These are phyloP conservation scores for Chrysomela aeneicollis DNA, from an alignment of 2,888 invertebrate genomes.

Conservation along the genomic window DNA sequence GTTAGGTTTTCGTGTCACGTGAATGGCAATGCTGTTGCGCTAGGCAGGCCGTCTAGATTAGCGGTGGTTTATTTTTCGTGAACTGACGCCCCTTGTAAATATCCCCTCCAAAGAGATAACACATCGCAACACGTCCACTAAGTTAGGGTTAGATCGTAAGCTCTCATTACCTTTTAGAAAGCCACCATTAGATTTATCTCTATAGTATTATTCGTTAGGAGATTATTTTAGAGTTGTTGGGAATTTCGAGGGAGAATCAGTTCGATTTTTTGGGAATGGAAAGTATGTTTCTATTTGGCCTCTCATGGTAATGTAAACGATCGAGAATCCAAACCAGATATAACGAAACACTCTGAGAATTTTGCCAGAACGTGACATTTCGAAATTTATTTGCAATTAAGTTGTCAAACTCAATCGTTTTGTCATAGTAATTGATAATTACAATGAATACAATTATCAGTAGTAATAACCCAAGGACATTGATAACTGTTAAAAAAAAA, in stretches of 20 bases:
- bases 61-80: slow-evolving; percentile 58
- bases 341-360: too few species aligned
- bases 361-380: too few species aligned
- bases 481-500: too few species aligned
- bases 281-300: too few species aligned
- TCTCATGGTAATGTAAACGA: too few species aligned
- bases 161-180: slow-evolving; percentile 55
- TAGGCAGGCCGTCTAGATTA: slow-evolving; percentile 56
- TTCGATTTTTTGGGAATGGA: background rate
- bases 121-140: slow-evolving; percentile 64
- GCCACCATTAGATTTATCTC: slow-evolving; percentile 44
- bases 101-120: slow-evolving; percentile 58
- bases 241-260: slow-evolving; percentile 9
- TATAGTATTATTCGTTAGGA: slow-evolving; percentile 14
- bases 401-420: too few species aligned
- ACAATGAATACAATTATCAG: too few species aligned
- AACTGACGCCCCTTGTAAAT: slow-evolving; percentile 60
- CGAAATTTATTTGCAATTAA: too few species aligned
- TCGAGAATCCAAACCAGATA: too few species aligned
- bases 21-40: slow-evolving; percentile 49
- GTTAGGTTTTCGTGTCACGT: slow-evolving; percentile 54
- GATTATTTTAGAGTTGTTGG: slow-evolving; percentile 18
- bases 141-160: slow-evolving; percentile 58
- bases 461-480: too few species aligned
- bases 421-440: too few species aligned